phyloP scores from a whole-genome alignment of 2,113 vertebrate species.

The Eulemur macaco region DNA sequence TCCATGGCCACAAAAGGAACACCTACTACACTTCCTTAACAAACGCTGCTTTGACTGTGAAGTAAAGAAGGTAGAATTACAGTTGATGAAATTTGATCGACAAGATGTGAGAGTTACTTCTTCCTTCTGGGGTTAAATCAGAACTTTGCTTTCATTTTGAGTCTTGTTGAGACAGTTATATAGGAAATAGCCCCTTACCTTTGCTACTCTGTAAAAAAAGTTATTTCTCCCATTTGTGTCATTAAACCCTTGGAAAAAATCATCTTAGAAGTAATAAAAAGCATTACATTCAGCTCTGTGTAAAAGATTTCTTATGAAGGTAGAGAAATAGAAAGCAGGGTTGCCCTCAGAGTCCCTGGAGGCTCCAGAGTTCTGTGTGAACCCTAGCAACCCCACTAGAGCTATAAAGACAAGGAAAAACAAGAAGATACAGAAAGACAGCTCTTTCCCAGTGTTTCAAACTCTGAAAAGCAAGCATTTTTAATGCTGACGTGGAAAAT shows the following conservation, averaged over 20 bases:
- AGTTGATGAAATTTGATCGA: neutral
- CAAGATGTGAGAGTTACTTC: neutral
- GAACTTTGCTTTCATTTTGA: constrained; percentile 42
- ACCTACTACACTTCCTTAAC: neutral
- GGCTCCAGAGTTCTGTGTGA: neutral
- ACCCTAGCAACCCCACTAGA: neutral
- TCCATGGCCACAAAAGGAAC: neutral
- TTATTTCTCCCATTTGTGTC: constrained; percentile 54
- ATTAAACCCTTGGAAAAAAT: constrained; percentile 50
- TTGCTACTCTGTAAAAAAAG: constrained; percentile 33
- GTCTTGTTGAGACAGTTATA: constrained; percentile 48
- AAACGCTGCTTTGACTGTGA: constrained; percentile 28
- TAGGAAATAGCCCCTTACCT: constrained; percentile 42
- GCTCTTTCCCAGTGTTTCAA: constrained; percentile 6
- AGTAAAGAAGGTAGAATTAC: constrained; percentile 14
- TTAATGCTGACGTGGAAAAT: constrained; percentile 26
- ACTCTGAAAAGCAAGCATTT: constrained; percentile 7
- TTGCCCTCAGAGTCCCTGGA: neutral
- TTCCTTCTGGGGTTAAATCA: constrained; percentile 28
- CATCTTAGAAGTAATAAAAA: constrained; percentile 59
- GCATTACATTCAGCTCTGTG: constrained; percentile 25
- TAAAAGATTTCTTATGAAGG: constrained; percentile 51
- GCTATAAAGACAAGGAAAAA: neutral
- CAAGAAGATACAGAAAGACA: neutral
- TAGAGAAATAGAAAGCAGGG: constrained; percentile 17